phyloP scores from a whole-genome alignment of 2,113 vertebrate species.

The Rhipidura dahli region DNA sequence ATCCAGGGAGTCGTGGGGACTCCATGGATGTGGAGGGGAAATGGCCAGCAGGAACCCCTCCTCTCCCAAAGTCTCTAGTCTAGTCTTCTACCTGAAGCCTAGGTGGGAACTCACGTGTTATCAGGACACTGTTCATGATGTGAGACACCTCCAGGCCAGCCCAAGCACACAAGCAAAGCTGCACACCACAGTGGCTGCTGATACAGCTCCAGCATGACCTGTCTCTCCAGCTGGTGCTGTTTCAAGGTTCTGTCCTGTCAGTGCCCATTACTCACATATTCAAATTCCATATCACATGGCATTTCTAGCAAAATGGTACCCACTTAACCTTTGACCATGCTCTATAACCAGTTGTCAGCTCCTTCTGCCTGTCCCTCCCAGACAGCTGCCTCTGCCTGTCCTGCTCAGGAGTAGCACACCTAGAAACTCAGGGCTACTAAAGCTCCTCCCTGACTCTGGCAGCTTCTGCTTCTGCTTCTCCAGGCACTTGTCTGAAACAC shows the following conservation, averaged over 20 bases:
- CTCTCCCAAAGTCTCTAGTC: not conserved
- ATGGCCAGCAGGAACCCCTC: not conserved
- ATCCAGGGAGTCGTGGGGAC: rapidly evolving
- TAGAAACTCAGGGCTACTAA: not conserved
- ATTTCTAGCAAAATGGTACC: not conserved
- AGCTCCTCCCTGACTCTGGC: not conserved
- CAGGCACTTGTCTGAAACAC: not conserved
- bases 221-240: not conserved
- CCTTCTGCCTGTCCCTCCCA: not conserved
- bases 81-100: not conserved
- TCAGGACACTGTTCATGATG: rapidly evolving
- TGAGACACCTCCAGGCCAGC: not conserved
- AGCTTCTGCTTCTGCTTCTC: not conserved
- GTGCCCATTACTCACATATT: not conserved
- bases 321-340: not conserved
- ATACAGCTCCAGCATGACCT: not conserved
- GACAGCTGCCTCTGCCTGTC: not conserved
- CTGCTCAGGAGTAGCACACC: not conserved
- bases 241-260: not conserved
- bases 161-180: not conserved
- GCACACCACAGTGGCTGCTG: not conserved
- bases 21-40: no score
- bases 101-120: rapidly evolving
- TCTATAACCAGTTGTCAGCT: not conserved
- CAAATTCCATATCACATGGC: not conserved